Conservation (phyloP, 92 coral and sea anemone species). For the Bergia sp. region DNA sequence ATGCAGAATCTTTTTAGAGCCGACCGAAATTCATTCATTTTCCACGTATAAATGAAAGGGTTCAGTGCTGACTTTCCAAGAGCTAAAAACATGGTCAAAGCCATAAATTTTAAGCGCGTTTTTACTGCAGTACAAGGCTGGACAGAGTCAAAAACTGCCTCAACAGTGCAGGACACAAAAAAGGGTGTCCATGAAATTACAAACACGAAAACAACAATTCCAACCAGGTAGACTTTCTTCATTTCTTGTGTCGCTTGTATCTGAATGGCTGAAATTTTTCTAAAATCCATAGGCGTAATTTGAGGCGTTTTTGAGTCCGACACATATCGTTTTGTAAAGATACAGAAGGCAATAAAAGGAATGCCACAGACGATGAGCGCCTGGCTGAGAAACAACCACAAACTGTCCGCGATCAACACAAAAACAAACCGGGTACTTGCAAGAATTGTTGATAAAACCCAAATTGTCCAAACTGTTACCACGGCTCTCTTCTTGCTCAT, state of each 20-base stretch:
- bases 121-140: constrained; percentile 14
- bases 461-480: not conserved
- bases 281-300: not conserved
- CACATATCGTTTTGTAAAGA: constrained; percentile 28
- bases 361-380: not conserved
- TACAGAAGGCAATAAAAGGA: not conserved
- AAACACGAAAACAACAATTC: constrained; percentile 5
- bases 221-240: constrained; percentile 28
- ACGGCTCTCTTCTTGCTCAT: constrained; percentile 30
- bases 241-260: constrained; percentile 19
- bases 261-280: constrained; percentile 2
- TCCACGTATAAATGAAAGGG: constrained; percentile 24
- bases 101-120: not conserved
- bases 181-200: constrained; percentile 16
- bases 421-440: constrained; percentile 23
- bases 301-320: not conserved
- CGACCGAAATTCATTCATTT: not conserved
- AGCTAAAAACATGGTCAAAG: constrained; percentile 7
- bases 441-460: constrained; percentile 37
- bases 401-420: not conserved
- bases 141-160: constrained; percentile 23
- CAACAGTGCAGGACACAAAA: not conserved
- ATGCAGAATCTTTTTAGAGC: not conserved
- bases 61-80: constrained; percentile 16
- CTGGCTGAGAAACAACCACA: not conserved